A percentile compares a stretch with the other conserved stretches of the same genome.
Evolutionary conservation across 2,888 invertebrate species (phyloP).

Genomic region (Ophraella communa): DNA sequence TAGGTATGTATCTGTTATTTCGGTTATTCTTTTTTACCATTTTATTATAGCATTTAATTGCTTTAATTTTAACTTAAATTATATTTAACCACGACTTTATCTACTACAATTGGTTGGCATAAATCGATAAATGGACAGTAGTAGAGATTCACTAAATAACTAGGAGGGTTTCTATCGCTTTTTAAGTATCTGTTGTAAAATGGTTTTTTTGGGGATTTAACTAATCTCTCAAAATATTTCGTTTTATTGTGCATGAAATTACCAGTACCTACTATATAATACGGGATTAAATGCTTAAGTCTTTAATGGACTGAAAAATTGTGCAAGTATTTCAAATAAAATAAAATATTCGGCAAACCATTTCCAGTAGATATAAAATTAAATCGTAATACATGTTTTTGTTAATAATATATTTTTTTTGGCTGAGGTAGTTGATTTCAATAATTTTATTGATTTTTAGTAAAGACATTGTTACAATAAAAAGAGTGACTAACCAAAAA

Average conservation of each 20-base stretch:
- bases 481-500: too few relatives aligned
- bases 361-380: not conserved
- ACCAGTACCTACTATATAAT: too few relatives aligned
- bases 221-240: not conserved
- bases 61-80: not conserved
- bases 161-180: not conserved
- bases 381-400: not conserved
- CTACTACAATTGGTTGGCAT: not conserved
- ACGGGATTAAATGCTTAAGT: not conserved
- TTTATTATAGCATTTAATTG: not conserved
- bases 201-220: not conserved
- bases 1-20: too few relatives aligned
- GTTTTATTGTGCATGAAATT: conserved; percentile 1
- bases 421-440: too few relatives aligned
- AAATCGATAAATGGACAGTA: not conserved
- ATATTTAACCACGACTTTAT: not conserved
- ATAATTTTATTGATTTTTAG: too few relatives aligned
- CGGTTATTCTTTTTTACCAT: too few relatives aligned
- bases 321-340: not conserved
- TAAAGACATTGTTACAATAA: too few relatives aligned
- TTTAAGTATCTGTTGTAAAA: not conserved
- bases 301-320: conserved; percentile 1
- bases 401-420: too few relatives aligned
- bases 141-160: not conserved
- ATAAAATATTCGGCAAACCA: not conserved